phyloP scores from a whole-genome alignment of 2,888 invertebrate genomes.

The Zonitis immaculata region DNA sequence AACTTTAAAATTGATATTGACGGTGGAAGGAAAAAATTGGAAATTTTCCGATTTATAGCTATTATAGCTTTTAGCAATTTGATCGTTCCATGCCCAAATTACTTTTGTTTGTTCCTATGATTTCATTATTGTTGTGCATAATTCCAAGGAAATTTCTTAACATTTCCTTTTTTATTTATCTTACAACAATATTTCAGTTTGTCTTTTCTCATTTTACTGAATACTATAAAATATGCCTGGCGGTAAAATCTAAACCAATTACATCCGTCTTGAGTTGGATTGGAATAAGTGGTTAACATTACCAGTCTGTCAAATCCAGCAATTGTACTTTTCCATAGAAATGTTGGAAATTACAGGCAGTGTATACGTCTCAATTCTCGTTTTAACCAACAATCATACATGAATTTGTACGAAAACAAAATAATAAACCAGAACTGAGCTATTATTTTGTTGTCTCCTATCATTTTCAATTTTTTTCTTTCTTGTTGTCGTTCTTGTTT shows the following conservation, averaged over 20 bases:
- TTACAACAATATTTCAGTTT: too few relatives aligned
- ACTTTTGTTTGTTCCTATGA: too few relatives aligned
- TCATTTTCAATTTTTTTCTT: not conserved
- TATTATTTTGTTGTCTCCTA: constrained; percentile 9
- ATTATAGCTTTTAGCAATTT: too few relatives aligned
- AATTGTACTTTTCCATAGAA: constrained; percentile 23
- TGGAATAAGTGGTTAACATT: constrained; percentile 7
- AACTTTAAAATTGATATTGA: too few relatives aligned
- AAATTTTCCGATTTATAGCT: too few relatives aligned
- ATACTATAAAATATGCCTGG: not conserved
- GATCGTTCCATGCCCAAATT: too few relatives aligned
- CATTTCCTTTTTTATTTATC: too few relatives aligned
- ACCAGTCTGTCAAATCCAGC: constrained; percentile 24
- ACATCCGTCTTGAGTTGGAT: constrained; percentile 9
- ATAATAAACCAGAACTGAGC: constrained; percentile 12
- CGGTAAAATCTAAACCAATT: constrained; percentile 10
- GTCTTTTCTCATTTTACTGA: not conserved
- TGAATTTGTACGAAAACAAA: too few relatives aligned
- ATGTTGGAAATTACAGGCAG: constrained; percentile 9
- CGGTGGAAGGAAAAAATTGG: too few relatives aligned
- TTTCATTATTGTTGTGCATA: too few relatives aligned
- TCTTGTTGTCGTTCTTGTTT: not conserved
- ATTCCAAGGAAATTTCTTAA: too few relatives aligned
- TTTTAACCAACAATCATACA: too few relatives aligned
- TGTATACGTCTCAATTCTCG: not conserved